These are phyloP conservation scores for Eupelmus urozonus DNA, from an alignment of 2,888 invertebrate species.

Conservation along the genomic window DNA sequence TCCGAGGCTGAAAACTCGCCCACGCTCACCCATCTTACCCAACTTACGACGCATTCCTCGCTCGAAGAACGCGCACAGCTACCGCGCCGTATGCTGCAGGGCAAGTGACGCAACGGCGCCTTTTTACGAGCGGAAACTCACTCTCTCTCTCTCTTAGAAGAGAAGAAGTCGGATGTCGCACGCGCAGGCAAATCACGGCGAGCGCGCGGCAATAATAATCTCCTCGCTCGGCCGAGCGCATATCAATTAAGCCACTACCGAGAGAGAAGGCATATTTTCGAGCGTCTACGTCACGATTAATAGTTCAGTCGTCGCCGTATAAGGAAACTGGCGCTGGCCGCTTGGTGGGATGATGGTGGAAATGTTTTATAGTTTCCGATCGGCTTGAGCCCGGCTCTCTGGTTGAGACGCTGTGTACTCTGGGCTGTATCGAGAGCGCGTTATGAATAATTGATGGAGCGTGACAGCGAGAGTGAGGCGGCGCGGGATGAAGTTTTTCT, in stretches of 20 bases:
- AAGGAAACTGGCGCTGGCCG: constrained; percentile 3
- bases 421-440: neutral
- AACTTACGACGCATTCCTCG: too few relatives aligned
- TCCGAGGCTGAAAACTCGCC: constrained; percentile 16
- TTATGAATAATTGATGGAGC: constrained; percentile 20
- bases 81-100: too few relatives aligned
- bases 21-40: neutral
- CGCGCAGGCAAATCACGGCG: constrained; percentile 31
- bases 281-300: constrained; percentile 32
- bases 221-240: constrained; percentile 6
- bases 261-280: neutral
- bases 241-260: constrained; percentile 23
- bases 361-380: constrained; percentile 29
- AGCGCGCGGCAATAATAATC: constrained; percentile 33
- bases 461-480: too few relatives aligned
- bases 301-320: constrained; percentile 29
- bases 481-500: too few relatives aligned
- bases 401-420: too few relatives aligned
- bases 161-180: constrained; percentile 26
- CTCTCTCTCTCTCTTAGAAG: too few relatives aligned
- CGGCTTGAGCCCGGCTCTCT: neutral
- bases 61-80: too few relatives aligned
- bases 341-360: constrained; percentile 1
- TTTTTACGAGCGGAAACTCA: constrained; percentile 13
- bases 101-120: constrained; percentile 3